phyloP scores from a whole-genome alignment of 2,113 vertebrate genomes.

The Elephas maximus region DNA sequence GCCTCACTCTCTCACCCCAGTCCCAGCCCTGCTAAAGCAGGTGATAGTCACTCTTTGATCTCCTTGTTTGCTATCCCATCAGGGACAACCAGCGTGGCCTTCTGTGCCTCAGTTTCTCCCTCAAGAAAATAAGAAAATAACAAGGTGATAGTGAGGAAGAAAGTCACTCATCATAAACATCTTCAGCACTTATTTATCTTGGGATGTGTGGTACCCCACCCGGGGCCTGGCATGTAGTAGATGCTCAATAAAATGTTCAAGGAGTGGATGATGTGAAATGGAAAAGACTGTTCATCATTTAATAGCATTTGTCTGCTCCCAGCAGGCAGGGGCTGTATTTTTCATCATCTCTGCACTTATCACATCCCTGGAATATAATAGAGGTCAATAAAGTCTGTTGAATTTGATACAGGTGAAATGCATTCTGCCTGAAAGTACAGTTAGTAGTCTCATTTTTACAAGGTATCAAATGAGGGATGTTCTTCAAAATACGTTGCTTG shows the following conservation, averaged over 20 bases:
- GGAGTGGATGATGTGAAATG: background rate
- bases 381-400: background rate
- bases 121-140: conserved; percentile 14
- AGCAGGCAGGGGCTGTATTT: background rate
- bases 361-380: background rate
- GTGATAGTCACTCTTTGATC: background rate
- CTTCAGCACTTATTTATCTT: background rate
- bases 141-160: background rate
- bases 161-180: background rate
- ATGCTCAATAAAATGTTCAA: background rate
- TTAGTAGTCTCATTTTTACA: background rate
- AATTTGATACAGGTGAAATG: background rate
- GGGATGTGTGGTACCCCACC: background rate
- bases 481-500: conserved; percentile 29
- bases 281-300: background rate
- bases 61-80: background rate
- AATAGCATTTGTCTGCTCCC: background rate
- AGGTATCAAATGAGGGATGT: background rate
- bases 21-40: background rate
- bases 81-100: background rate
- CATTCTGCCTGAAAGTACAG: background rate
- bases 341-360: background rate
- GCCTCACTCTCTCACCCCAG: background rate
- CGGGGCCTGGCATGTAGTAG: background rate
- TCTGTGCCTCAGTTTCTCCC: background rate